phyloP scores from a whole-genome alignment of 2,797 vertebrate genomes.

The Bradypus variegatus region DNA sequence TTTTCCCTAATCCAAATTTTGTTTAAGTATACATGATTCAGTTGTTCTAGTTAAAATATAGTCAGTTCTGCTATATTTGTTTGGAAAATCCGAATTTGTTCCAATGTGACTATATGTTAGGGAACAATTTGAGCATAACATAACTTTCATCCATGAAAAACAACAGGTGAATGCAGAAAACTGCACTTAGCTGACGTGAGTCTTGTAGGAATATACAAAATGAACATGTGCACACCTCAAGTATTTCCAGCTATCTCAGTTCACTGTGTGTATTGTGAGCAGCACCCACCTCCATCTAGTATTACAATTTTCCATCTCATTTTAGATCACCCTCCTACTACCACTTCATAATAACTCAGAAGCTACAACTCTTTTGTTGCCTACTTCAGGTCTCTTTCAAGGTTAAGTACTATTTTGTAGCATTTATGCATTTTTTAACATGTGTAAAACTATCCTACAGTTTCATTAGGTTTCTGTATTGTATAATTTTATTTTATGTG shows the following conservation, averaged over 20 bases:
- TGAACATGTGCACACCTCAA: background rate
- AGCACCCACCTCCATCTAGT: background rate
- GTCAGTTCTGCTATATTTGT: background rate
- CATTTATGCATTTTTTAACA: background rate
- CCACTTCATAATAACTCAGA: background rate
- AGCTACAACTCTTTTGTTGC: background rate
- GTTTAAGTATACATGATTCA: background rate
- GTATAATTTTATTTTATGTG: background rate
- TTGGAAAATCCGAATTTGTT: background rate
- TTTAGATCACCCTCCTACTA: background rate
- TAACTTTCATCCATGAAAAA: background rate
- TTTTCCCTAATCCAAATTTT: background rate
- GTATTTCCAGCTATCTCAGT: background rate
- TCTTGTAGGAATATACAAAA: background rate
- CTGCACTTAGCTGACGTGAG: background rate
- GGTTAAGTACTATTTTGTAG: background rate
- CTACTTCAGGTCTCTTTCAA: conserved; percentile 5
- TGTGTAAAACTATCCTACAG: background rate
- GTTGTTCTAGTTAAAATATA: background rate
- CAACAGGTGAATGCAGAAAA: background rate
- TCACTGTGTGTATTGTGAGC: background rate
- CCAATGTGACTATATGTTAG: background rate
- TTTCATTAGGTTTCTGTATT: background rate
- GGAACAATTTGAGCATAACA: background rate
- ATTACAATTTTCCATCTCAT: background rate